Base-by-base conservation (phyloP, 2,113 vertebrate genomes). In the Thunnus thynnus region DNA sequence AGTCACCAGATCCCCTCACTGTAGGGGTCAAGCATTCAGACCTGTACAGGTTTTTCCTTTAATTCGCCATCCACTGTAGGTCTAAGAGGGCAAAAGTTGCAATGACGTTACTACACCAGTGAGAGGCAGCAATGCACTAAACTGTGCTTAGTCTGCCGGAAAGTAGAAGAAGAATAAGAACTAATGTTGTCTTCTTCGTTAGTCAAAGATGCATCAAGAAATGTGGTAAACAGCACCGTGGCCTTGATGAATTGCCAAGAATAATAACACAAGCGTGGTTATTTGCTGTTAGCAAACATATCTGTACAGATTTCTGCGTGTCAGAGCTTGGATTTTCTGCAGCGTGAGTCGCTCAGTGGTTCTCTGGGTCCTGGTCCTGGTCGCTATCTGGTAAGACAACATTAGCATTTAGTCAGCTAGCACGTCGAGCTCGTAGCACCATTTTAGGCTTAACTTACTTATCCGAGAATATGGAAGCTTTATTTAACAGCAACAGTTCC, bases 191-290 rank as follows among this genome's bases (percentile, higher is more conserved):
- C 80, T 89, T 90, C 86, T 86, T 93, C 78, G 66, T 72, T 52
- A 72, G 0, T 14, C 4, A 51, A 79, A 56, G 9, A 17, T 47
- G 60, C 32, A 52, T 2, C 1, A 22, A 25, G 32, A 52, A 64
- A 78, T 79, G 58, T 89, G 81, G 64, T 85, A 88, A 93, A 93
- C 89, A 86, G 32, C 61, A 62, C 25, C 11, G 11, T 65, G 78
- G 86, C 66, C 65, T 54, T 10, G n/a, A 60, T 3, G 16, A 25
- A 20, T 27, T 14, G 36, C 3, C 16, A 36, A 4, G 51, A 41
- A 8, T n/a, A 67, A 77, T 2, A 68, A 69, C 9, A 30, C 9
- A 16, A 1, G 6, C 1, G 2, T 16, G 5, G 1, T 32, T 17
- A 18, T 16, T 6, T 41, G 17, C 72, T 72, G 51, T 50, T 57